Evolutionary conservation across 23 tunicate species (phyloP), one percentile per base, ranked within the genome.

Genomic region (Trididemnum clinides): DNA sequence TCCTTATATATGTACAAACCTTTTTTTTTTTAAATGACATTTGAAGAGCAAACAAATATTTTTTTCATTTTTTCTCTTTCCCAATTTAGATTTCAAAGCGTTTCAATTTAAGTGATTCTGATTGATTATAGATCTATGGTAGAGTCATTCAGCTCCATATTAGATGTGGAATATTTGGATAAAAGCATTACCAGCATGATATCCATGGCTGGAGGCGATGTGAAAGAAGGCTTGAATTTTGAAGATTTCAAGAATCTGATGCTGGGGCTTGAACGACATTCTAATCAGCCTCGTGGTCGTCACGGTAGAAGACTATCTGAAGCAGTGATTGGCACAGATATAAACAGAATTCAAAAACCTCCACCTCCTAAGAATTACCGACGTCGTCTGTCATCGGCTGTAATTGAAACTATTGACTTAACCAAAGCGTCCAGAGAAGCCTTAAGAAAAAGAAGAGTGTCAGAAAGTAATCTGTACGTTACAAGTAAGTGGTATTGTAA

Each of bases 211-310:
- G 96, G 96, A 6, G 58, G 50, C 1, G 71, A 31, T 29, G 28
- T 44, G 36, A 72, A 81, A 57, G 18, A 18, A 2, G 77, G 65
- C 0, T 63, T 92, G 50, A 87, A 88, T 2, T 59, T 83, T 20
- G 0, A 82, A 0, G 89, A 92, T 57, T 92, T 92, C 82, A 85
- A 92, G 29, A 82, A 1, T 21, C 23, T 90, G 5, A 86, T 90
- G 87, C 39, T 29, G 71, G 71, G 22, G 20, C 22, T 19, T 59
- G 22, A 59, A 4, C 66, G 66, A n/a, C 21, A 59, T 10, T 15
- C 25, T 10, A 28, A 59, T 59, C 27, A 59, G 3, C 5, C 3
- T 19, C 54, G 12, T 44, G 15, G 54, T 44, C 20, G 22, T 28
- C 15, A 44, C 54, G 66, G 22, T n/a, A 15, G 66, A 59, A 12